A percentile compares a stretch with the other conserved stretches of the same genome.
phyloP scores from a whole-genome alignment of 1,140 invertebrate species.

The Diuraphis noxia region DNA sequence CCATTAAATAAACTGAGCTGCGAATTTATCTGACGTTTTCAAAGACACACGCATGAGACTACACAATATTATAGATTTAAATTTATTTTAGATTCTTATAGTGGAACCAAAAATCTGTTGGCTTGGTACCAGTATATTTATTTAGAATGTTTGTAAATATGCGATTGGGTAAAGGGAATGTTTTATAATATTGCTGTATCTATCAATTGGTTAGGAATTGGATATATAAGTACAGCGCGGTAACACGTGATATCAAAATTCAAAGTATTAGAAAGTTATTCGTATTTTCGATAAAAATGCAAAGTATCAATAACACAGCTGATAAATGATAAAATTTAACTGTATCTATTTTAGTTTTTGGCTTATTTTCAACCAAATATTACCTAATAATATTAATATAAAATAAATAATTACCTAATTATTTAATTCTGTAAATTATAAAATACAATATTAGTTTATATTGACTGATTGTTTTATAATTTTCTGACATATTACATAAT shows the following conservation, averaged over 20 bases:
- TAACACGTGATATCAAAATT: not conserved
- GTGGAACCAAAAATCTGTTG: not conserved
- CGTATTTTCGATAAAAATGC: not conserved
- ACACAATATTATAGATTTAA: not conserved
- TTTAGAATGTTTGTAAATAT: not conserved
- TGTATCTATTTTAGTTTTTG: not conserved
- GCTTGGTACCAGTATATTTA: not conserved
- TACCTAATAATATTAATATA: no score
- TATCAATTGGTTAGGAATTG: not conserved
- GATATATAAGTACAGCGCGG: no score
- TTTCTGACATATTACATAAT: not conserved
- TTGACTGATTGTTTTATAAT: not conserved
- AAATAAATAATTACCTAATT: not conserved
- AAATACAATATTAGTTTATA: not conserved
- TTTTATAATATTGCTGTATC: not conserved
- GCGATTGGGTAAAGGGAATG: not conserved
- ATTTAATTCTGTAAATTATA: not conserved
- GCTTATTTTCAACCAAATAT: not conserved
- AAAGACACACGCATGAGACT: not conserved
- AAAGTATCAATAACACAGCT: not conserved
- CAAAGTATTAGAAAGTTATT: not conserved
- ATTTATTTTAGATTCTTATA: not conserved
- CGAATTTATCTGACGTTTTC: not conserved
- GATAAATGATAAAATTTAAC: not conserved
- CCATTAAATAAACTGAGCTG: not conserved